These are phyloP conservation scores for Tyto alba DNA, from an alignment of 2,113 vertebrate genomes.

Conservation along the genomic window DNA sequence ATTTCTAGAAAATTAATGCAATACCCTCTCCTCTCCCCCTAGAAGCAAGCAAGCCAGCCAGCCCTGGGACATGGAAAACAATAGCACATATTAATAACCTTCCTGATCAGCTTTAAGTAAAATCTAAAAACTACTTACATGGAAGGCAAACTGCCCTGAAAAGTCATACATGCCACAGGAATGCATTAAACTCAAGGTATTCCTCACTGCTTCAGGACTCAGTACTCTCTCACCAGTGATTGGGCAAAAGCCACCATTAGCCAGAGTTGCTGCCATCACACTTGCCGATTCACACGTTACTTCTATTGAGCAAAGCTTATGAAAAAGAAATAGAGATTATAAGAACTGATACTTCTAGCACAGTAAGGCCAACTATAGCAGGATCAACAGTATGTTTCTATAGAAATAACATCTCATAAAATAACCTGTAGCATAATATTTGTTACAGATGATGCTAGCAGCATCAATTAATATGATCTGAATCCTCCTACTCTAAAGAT, in stretches of 20 bases:
- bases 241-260: slow-evolving; percentile 97
- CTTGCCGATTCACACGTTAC: slow-evolving; percentile 97
- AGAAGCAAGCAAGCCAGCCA: not conserved
- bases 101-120: not conserved
- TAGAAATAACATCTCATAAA: not conserved
- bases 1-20: not conserved
- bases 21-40: not conserved
- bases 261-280: slow-evolving; percentile 96
- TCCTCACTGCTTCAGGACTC: slow-evolving; percentile 93
- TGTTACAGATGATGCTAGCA: not conserved
- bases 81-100: not conserved
- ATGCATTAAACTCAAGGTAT: slow-evolving; percentile 97
- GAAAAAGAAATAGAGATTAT: slow-evolving; percentile 17
- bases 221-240: slow-evolving; percentile 95
- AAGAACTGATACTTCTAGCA: not conserved
- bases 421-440: not conserved
- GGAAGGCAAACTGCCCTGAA: slow-evolving; percentile 97
- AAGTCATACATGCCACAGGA: slow-evolving; percentile 99
- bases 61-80: not conserved
- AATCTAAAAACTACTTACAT: slow-evolving; percentile 79
- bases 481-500: not conserved
- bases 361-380: not conserved
- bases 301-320: slow-evolving; percentile 94
- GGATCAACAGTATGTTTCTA: not conserved
- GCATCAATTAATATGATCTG: not conserved